Conservation (phyloP, 2,888 invertebrate species). For the Diplazon laetatorius region DNA sequence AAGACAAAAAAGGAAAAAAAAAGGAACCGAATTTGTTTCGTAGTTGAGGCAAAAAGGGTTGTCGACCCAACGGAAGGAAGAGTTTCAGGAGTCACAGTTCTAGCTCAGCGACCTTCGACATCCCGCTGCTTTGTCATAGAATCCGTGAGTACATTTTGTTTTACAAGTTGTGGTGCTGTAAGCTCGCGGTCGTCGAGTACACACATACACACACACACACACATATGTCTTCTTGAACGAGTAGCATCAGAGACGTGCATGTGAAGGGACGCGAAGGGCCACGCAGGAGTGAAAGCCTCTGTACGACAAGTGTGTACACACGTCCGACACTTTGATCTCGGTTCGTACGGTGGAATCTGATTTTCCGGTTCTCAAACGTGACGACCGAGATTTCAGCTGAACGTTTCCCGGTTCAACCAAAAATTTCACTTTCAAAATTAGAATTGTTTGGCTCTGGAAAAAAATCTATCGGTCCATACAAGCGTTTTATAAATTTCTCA, state of each 20-base stretch:
- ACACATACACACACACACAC: no score
- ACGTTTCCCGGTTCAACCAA: no score
- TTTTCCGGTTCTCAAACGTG: constrained; percentile 14
- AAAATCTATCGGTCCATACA: no score
- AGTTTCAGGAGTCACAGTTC: background rate
- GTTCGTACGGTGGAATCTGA: constrained; percentile 13
- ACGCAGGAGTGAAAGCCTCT: constrained; percentile 4
- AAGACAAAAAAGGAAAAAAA: no score
- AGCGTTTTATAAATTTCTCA: no score
- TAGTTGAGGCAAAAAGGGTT: background rate
- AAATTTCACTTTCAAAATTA: no score
- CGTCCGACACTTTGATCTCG: constrained; percentile 45
- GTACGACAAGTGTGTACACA: constrained; percentile 45
- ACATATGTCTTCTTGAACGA: background rate
- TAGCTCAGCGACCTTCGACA: background rate
- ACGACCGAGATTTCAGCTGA: constrained; percentile 6
- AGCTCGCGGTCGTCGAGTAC: constrained; percentile 12
- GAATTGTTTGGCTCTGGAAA: no score
- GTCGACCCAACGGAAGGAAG: background rate
- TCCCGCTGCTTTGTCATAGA: background rate
- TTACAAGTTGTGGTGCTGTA: constrained; percentile 12
- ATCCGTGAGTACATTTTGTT: constrained; percentile 5
- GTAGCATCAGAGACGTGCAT: background rate
- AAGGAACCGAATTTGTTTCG: background rate
- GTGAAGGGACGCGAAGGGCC: constrained; percentile 13